These are phyloP conservation scores for Picathartes gymnocephalus DNA, from an alignment of 2,113 vertebrate species.

Conservation along the genomic window DNA sequence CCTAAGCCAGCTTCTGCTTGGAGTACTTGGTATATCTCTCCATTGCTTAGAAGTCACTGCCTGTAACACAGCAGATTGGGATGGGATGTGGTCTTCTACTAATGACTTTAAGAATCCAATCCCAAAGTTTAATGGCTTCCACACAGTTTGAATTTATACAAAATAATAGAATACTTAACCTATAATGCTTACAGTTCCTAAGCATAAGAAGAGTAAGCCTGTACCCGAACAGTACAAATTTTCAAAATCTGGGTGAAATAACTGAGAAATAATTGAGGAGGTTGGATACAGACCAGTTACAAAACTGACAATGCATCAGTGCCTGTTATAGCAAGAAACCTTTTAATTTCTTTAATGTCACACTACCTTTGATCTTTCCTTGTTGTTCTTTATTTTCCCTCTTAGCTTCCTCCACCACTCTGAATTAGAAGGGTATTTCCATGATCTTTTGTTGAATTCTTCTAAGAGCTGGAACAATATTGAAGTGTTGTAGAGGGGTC, in stretches of 20 bases:
- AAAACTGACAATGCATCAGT: neutral
- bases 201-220: neutral
- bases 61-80: neutral
- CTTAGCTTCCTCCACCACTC: conserved; percentile 86
- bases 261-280: neutral
- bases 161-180: neutral
- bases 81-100: neutral
- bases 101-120: neutral
- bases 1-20: neutral
- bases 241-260: neutral
- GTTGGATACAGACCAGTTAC: neutral
- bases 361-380: conserved; percentile 81
- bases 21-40: neutral
- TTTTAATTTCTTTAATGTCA: neutral
- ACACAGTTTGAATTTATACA: neutral
- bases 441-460: conserved; percentile 67
- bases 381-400: conserved; percentile 82
- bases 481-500: neutral
- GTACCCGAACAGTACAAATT: neutral
- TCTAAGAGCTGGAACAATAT: conserved; percentile 78
- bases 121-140: neutral
- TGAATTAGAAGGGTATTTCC: conserved; percentile 79
- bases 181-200: neutral
- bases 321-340: neutral
- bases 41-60: neutral